phyloP scores from a whole-genome alignment of 2,797 vertebrate species.

The Betta splendens region DNA sequence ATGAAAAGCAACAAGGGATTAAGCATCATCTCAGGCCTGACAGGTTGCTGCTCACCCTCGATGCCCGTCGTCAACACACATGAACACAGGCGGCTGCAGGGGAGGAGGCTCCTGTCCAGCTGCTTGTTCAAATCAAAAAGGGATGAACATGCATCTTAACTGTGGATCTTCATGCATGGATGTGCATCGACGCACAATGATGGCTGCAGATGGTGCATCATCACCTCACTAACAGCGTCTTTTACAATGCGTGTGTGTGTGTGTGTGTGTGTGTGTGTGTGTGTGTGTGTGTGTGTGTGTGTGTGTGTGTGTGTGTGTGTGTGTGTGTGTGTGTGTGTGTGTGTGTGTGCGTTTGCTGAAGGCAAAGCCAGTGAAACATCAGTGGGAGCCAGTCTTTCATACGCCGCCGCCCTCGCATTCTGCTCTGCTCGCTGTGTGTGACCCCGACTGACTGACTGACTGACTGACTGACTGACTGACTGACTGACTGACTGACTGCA shows the following conservation, averaged over 20 bases:
- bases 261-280: conserved; percentile 5
- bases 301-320: background rate
- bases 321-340: conserved; percentile 14
- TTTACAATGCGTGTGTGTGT: conserved; percentile 45
- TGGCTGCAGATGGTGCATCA: conserved; percentile 66
- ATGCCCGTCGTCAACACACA: conserved; percentile 25
- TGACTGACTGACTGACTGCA: conserved; percentile 56
- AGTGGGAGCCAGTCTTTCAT: conserved; percentile 52
- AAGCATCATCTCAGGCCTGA: conserved; percentile 53
- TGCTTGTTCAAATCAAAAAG: conserved; percentile 49
- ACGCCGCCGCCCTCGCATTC: conserved; percentile 37
- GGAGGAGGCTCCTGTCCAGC: conserved; percentile 12
- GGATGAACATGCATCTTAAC: conserved; percentile 67
- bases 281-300: conserved; percentile 10
- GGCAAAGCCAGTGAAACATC: conserved; percentile 56
- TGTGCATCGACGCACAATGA: conserved; percentile 69
- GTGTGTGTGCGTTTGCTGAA: conserved; percentile 22
- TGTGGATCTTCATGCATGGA: conserved; percentile 53
- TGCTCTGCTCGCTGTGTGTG: conserved; percentile 60
- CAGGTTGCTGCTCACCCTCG: conserved; percentile 30
- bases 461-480: too few species aligned
- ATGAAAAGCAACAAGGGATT: conserved; percentile 69
- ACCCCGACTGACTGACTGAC: conserved; percentile 56
- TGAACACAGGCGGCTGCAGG: conserved; percentile 32
- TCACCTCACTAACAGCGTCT: conserved; percentile 65